phyloP scores from a whole-genome alignment of 2,113 vertebrate species.

The Tapirus terrestris region DNA sequence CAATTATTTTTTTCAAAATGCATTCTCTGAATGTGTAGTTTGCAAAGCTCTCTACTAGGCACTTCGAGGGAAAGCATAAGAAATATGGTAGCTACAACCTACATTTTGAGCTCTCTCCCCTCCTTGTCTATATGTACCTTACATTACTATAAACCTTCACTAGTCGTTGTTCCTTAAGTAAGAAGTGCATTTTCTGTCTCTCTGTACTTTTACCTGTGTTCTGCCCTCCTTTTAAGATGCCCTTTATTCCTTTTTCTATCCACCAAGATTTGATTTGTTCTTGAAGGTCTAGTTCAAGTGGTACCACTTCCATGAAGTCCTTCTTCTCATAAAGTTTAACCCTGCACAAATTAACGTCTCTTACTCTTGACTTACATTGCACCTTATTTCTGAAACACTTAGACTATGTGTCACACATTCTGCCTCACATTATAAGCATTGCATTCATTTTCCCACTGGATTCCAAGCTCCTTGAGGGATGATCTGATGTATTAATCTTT shows the following conservation, averaged over 20 bases:
- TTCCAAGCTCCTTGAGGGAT: not conserved
- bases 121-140: not conserved
- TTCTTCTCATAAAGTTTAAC: conserved; percentile 7
- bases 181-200: not conserved
- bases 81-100: not conserved
- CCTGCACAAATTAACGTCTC: not conserved
- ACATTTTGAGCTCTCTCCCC: not conserved
- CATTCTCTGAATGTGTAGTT: not conserved
- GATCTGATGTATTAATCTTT: not conserved
- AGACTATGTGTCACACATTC: not conserved
- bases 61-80: not conserved
- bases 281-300: not conserved
- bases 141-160: not conserved
- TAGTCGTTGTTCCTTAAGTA: not conserved
- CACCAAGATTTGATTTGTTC: not conserved
- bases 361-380: not conserved
- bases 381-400: not conserved
- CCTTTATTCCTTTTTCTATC: not conserved
- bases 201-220: not conserved
- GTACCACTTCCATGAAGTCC: not conserved
- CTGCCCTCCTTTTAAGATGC: not conserved
- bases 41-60: not conserved
- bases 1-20: conserved; percentile 21
- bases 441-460: not conserved
- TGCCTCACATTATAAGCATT: not conserved